These are phyloP conservation scores for Muricea muricata DNA, from an alignment of 92 coral and sea anemone genomes.

Conservation along the genomic window DNA sequence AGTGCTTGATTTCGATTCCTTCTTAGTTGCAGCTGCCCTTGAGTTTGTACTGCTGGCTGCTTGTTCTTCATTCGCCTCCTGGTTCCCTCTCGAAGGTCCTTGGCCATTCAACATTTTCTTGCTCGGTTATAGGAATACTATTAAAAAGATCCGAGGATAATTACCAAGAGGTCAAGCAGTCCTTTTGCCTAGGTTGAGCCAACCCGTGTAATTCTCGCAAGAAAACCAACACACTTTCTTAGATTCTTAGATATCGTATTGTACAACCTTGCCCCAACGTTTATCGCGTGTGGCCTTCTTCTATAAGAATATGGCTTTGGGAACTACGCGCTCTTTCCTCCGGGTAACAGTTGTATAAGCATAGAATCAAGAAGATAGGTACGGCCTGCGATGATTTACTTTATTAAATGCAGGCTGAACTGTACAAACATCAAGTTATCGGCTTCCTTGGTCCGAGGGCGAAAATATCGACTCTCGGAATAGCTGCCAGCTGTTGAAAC, in stretches of 20 bases:
- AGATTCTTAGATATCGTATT: not conserved
- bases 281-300: too few species aligned
- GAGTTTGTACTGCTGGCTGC: not conserved
- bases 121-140: not conserved
- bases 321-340: not conserved
- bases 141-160: not conserved
- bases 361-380: not conserved
- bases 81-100: constrained; percentile 27
- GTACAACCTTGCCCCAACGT: too few species aligned
- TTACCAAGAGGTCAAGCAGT: constrained; percentile 25
- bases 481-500: not conserved
- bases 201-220: not conserved
- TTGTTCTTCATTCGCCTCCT: constrained; percentile 22
- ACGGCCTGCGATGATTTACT: not conserved
- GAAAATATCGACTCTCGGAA: not conserved
- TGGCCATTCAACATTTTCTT: constrained; percentile 29
- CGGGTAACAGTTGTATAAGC: not conserved
- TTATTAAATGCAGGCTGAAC: not conserved
- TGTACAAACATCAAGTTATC: not conserved
- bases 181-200: not conserved
- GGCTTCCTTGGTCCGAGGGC: not conserved
- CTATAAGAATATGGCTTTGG: not conserved
- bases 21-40: constrained; percentile 42
- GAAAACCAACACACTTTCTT: not conserved
- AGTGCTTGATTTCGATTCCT: constrained; percentile 69